Evolutionary conservation across 2,113 vertebrate genomes (phyloP).

Genomic region (Triplophysa siluroides): DNA sequence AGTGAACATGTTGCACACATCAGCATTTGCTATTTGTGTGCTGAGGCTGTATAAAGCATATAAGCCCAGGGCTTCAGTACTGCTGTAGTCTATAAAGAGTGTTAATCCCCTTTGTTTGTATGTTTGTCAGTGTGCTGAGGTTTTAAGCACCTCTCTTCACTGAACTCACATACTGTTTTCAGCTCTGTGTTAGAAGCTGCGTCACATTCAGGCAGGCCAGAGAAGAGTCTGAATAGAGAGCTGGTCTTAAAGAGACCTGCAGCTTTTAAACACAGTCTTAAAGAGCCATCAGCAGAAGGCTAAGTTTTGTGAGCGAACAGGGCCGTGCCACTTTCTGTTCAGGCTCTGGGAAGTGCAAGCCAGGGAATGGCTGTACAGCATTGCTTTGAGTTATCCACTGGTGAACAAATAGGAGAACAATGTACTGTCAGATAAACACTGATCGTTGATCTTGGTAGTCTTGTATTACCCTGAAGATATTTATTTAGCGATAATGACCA

Average conservation of each 20-base stretch:
- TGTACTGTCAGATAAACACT: not conserved
- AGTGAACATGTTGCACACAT: slow-evolving; percentile 39
- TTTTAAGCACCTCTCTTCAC: slow-evolving; percentile 53
- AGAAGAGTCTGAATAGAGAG: slow-evolving; percentile 47
- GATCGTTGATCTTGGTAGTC: not conserved
- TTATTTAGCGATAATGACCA: not conserved
- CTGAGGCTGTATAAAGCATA: slow-evolving; percentile 61
- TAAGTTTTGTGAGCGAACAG: not conserved
- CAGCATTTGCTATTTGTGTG: slow-evolving; percentile 54
- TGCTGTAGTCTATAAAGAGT: slow-evolving; percentile 60
- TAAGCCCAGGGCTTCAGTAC: slow-evolving; percentile 55
- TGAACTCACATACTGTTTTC: slow-evolving; percentile 14
- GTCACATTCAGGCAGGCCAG: slow-evolving; percentile 45
- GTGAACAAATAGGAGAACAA: not conserved
- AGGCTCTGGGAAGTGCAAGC: not conserved
- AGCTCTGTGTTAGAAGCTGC: slow-evolving; percentile 43
- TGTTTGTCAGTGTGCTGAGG: slow-evolving; percentile 44
- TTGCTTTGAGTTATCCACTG: slow-evolving; percentile 4
- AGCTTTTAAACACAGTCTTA: slow-evolving; percentile 8
- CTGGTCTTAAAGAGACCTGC: slow-evolving; percentile 51
- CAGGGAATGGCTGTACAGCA: not conserved
- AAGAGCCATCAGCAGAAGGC: not conserved
- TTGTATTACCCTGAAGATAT: not conserved
- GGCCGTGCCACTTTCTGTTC: no score
- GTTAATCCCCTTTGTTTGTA: slow-evolving; percentile 65